These are phyloP conservation scores for Troides helena DNA, from an alignment of 2,888 invertebrate genomes.

Conservation along the genomic window DNA sequence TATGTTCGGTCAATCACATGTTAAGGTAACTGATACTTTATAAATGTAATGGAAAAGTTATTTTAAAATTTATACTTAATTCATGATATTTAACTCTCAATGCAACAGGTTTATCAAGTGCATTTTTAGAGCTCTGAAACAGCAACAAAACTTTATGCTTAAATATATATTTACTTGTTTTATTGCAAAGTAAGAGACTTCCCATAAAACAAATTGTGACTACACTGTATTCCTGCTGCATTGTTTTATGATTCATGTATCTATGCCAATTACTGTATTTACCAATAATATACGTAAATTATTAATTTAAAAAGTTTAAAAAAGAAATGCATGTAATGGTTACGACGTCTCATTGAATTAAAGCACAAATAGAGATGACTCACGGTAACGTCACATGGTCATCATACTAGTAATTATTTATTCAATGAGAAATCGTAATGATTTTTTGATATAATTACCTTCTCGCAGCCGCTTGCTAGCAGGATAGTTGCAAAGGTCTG, in stretches of 20 bases:
- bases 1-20: no score
- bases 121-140: constrained; percentile 50
- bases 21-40: no score
- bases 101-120: constrained; percentile 39
- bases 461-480: constrained; percentile 67
- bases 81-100: constrained; percentile 29
- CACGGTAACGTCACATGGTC: constrained; percentile 21
- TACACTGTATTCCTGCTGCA: constrained; percentile 42
- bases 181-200: constrained; percentile 35
- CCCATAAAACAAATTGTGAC: constrained; percentile 32
- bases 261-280: neutral
- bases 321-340: constrained; percentile 14
- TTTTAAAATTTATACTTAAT: neutral
- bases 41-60: neutral
- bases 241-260: constrained; percentile 32
- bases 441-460: constrained; percentile 58
- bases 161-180: constrained; percentile 4
- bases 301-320: neutral
- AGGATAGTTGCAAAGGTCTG: constrained; percentile 58
- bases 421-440: constrained; percentile 53
- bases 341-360: constrained; percentile 41
- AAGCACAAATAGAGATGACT: constrained; percentile 23
- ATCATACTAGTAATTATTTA: constrained; percentile 26
- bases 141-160: constrained; percentile 60
- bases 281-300: constrained; percentile 5